Conservation (phyloP, 2,888 invertebrate genomes). For the Apoda limacodes region DNA sequence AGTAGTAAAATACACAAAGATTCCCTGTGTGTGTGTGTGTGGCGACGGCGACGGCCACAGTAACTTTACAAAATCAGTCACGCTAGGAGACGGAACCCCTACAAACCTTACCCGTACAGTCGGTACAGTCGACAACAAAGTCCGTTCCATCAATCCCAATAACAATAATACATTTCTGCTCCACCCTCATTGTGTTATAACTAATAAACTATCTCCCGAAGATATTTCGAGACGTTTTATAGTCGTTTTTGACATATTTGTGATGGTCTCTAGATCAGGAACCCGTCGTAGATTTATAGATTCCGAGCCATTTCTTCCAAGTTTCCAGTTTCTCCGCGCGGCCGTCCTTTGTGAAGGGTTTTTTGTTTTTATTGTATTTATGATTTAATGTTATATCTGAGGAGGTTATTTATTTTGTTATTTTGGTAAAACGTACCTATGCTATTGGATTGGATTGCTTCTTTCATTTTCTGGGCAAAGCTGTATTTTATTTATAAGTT, state of each 20-base stretch:
- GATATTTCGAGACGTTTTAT: slow-evolving; percentile 50
- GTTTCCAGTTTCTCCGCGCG: slow-evolving; percentile 32
- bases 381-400: slow-evolving; percentile 39
- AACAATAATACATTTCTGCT: slow-evolving; percentile 33
- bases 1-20: too few species aligned
- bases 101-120: slow-evolving; percentile 9
- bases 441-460: too few species aligned
- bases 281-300: slow-evolving; percentile 44
- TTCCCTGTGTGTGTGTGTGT: too few species aligned
- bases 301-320: slow-evolving; percentile 52
- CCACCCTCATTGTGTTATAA: slow-evolving; percentile 40
- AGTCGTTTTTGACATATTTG: slow-evolving; percentile 63
- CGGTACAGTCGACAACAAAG: slow-evolving; percentile 11
- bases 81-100: slow-evolving; percentile 2
- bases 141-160: slow-evolving; percentile 34
- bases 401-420: slow-evolving; percentile 18
- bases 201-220: slow-evolving; percentile 55
- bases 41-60: neutral
- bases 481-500: too few species aligned
- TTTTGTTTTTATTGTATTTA: slow-evolving; percentile 33
- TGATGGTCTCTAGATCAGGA: slow-evolving; percentile 52
- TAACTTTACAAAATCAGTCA: slow-evolving; percentile 6
- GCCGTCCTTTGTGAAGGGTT: slow-evolving; percentile 31
- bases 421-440: too few species aligned
- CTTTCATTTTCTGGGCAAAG: too few species aligned